phyloP scores from a whole-genome alignment of 2,797 vertebrate species.

The Girardinus metallicus region DNA sequence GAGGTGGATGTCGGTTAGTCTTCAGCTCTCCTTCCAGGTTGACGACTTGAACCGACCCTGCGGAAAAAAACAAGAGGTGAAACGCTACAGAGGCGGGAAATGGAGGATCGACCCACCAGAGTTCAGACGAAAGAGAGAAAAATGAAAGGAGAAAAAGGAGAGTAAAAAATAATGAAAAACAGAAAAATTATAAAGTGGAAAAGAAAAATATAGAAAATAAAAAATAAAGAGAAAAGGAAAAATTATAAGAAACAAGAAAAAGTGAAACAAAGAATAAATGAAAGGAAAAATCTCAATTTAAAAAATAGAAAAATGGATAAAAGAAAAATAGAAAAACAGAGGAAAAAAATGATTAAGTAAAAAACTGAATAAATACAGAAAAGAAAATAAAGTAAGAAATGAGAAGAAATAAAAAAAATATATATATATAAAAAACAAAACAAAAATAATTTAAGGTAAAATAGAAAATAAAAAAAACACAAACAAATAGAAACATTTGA shows the following conservation, averaged over 20 bases:
- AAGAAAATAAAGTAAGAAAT: not conserved
- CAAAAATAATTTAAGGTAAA: not conserved
- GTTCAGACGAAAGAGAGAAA: not conserved
- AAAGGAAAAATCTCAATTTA: accelerated
- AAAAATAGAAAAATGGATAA: not conserved
- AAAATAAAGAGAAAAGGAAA: not conserved
- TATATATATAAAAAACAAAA: too few species aligned
- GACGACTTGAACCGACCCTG: conserved; percentile 84
- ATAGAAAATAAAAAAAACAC: too few species aligned
- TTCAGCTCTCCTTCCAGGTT: conserved; percentile 78
- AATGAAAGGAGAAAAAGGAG: not conserved
- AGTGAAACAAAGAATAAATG: too few species aligned
- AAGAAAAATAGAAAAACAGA: not conserved
- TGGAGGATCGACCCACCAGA: not conserved
- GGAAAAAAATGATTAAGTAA: not conserved
- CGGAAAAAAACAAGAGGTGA: conserved; percentile 5
- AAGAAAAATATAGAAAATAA: not conserved
- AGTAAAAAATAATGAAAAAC: not conserved
- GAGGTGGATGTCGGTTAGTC: conserved; percentile 55
- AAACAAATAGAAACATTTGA: too few species aligned
- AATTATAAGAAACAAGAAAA: not conserved
- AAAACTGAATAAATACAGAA: not conserved
- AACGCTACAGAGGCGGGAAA: not conserved
- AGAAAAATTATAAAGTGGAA: not conserved
- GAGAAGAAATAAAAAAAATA: not conserved